Percentiles rank a stretch among this genome's conserved stretches.
Conservation (phyloP, 2,888 invertebrate genomes). For the Dryobota labecula region DNA sequence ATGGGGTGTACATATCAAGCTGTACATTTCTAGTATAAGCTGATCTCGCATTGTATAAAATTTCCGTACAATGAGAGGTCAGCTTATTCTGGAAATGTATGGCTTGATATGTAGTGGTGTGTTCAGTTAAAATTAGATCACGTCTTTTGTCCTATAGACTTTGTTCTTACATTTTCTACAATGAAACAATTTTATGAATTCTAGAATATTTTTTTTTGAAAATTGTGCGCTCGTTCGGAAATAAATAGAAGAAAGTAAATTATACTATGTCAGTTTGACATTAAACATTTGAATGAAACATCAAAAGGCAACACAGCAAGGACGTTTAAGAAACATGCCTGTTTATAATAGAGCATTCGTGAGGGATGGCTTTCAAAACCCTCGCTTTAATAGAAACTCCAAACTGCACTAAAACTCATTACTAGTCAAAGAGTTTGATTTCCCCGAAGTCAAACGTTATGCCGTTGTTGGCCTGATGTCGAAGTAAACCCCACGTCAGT, state of each 20-base stretch:
- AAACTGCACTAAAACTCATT: slow-evolving; percentile 22
- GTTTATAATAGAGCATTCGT: slow-evolving; percentile 19
- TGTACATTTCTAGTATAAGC: no score
- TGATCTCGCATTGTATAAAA: no score
- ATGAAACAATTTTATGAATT: neutral
- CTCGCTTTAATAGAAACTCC: slow-evolving; percentile 17
- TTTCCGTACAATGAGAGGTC: no score
- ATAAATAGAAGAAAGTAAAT: neutral
- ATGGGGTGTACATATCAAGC: no score
- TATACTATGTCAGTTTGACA: neutral
- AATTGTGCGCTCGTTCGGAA: neutral
- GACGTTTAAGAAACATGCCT: slow-evolving; percentile 14
- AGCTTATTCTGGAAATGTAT: no score
- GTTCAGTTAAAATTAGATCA: no score
- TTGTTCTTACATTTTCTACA: neutral
- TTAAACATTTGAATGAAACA: slow-evolving; percentile 19
- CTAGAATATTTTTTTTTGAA: no score
- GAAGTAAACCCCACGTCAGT: slow-evolving; percentile 26
- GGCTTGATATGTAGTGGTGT: no score
- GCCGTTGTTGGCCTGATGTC: slow-evolving; percentile 12
- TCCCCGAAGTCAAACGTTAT: neutral
- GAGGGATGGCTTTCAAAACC: slow-evolving; percentile 12
- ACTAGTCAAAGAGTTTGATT: slow-evolving; percentile 16
- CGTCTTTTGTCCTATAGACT: neutral
- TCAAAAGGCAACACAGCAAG: neutral